Evolutionary conservation across 1,140 invertebrate genomes (phyloP).

Genomic region (Drosophila rhopaloa): DNA sequence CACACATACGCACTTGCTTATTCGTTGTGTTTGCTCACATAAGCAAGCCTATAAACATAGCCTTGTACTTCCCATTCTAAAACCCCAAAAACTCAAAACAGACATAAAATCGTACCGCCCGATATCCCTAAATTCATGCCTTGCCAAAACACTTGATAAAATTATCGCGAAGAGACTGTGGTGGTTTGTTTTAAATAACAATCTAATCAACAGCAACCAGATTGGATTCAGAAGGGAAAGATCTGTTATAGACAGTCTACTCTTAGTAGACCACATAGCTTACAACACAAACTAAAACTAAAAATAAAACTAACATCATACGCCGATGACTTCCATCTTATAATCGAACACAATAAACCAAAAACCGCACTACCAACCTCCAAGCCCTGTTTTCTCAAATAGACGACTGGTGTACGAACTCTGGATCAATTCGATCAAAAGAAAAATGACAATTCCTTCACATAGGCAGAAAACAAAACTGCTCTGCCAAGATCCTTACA

Average conservation of each 20-base stretch:
- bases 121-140: neutral
- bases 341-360: conserved; percentile 1
- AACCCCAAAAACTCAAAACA: neutral
- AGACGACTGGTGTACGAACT: neutral
- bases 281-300: too few relatives aligned
- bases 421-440: neutral
- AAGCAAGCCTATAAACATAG: conserved; percentile 1
- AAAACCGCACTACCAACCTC: neutral
- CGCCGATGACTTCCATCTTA: too few relatives aligned
- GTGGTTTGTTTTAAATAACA: too few relatives aligned
- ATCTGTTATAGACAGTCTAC: too few relatives aligned
- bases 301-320: too few relatives aligned
- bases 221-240: too few relatives aligned
- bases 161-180: too few relatives aligned
- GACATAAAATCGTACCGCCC: neutral
- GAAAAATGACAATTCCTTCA: neutral
- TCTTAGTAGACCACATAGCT: too few relatives aligned
- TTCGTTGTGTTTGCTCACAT: too few relatives aligned
- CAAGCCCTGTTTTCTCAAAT: conserved; percentile 1
- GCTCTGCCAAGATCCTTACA: neutral
- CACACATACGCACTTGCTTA: too few relatives aligned
- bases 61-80: neutral
- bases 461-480: neutral
- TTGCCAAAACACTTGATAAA: too few relatives aligned
- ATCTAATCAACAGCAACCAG: too few relatives aligned